Conservation (phyloP, 1,140 invertebrate genomes). For the Bombus breviceps region DNA sequence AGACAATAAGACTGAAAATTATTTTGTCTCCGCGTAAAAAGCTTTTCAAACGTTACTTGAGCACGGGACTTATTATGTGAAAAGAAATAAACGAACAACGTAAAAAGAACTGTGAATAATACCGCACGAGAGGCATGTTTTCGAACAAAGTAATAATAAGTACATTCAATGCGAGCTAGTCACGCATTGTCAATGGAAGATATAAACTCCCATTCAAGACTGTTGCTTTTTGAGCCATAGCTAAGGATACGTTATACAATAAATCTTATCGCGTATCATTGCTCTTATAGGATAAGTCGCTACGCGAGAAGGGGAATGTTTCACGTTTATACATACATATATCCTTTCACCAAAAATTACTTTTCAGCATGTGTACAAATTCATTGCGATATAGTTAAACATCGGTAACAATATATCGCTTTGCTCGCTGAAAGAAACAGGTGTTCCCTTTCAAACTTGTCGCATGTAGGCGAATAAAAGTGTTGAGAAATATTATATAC, state of each 20-base stretch:
- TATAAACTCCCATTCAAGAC: not conserved
- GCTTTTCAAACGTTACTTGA: constrained; percentile 20
- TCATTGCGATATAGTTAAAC: not conserved
- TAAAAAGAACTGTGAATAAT: not conserved
- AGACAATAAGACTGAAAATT: constrained; percentile 4
- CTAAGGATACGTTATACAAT: not conserved
- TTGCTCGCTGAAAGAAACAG: not conserved
- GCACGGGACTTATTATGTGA: not conserved
- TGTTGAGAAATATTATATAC: not conserved
- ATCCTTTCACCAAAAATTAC: constrained; percentile 19
- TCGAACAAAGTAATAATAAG: constrained; percentile 44
- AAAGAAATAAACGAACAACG: not conserved
- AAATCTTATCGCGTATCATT: constrained; percentile 24
- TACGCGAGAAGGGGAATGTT: constrained; percentile 73
- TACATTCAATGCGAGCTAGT: constrained; percentile 48
- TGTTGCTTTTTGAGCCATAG: not conserved
- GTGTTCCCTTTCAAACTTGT: not conserved
- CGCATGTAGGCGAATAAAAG: not conserved
- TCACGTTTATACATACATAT: constrained; percentile 32
- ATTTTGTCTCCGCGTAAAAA: not conserved
- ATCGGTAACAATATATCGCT: not conserved
- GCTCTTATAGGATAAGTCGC: constrained; percentile 68
- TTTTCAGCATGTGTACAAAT: constrained; percentile 3
- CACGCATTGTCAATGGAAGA: constrained; percentile 21
- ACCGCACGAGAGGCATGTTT: constrained; percentile 4